Conservation (phyloP, 2,888 invertebrate genomes). For the Seira sanloemensis region DNA sequence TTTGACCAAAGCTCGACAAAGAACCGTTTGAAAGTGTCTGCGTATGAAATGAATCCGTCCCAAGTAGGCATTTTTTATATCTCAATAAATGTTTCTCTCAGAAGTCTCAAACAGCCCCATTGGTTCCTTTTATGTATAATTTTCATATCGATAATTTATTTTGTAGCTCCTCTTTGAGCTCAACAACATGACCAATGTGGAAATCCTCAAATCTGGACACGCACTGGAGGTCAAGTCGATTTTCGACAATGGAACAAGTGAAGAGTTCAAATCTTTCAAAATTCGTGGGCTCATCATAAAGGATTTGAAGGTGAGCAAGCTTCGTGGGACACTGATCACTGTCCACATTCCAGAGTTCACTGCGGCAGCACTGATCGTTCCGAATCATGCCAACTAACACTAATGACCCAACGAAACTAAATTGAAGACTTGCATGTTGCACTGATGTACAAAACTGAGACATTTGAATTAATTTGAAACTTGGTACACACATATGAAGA, state of each 20-base stretch:
- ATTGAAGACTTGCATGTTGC: not conserved
- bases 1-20: constrained; percentile 22
- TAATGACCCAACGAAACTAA: not conserved
- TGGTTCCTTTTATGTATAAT: too few species aligned
- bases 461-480: too few species aligned
- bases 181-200: constrained; percentile 18
- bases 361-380: too few species aligned
- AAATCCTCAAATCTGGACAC: constrained; percentile 12
- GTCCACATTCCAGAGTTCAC: constrained; percentile 35
- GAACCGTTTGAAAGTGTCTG: constrained; percentile 34
- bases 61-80: too few species aligned
- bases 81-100: too few species aligned
- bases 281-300: constrained; percentile 12
- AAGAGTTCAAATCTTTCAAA: constrained; percentile 5
- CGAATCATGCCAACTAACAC: too few species aligned
- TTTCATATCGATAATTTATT: too few species aligned
- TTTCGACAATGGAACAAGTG: not conserved
- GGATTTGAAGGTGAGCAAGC: constrained; percentile 28
- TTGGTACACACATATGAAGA: too few species aligned
- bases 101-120: too few species aligned
- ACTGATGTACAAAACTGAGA: not conserved
- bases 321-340: constrained; percentile 30
- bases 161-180: constrained; percentile 47
- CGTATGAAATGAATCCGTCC: constrained; percentile 30
- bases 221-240: constrained; percentile 4